Base-by-base conservation (phyloP, 2,113 vertebrate genomes). In the Mobula hypostoma region DNA sequence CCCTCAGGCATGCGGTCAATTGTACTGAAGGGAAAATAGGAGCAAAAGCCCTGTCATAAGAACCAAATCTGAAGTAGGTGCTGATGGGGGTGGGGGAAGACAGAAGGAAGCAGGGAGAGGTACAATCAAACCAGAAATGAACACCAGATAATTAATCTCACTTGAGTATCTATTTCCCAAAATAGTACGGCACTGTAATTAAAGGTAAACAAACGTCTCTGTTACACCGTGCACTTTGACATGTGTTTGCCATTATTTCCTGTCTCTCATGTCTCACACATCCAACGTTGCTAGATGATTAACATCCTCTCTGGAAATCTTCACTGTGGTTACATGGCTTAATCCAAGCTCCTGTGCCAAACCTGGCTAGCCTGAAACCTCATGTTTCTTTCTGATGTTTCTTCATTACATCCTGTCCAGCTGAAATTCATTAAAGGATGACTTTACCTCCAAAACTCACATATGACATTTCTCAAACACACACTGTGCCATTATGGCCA, bases 191-290 rank as follows among this genome's bases (percentile, higher is more conserved):
- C 61, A 95, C 94, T 95, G 92, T 96, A 96, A 96, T 94, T 94
- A 95, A 97, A 97, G 96, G 96, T 97, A 98, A 97, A 97, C 96
- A 96, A 96, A 95, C 74, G 91, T 93, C 91, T 93, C 91, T 1
- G 91, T 93, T 93, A 93, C 91, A 68, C 94, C 95, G 95, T 96
- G 94, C 96, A 96, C 95, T 95, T 95, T 96, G 96, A 97, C 96
- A 97, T 97, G 96, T 97, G 96, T 96, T 98, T 97, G 96, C 96
- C 96, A 97, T 97, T 97, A 95, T 94, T 96, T 96, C 95, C 95
- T 0, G 14, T 87, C 96, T 94, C 95, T 96, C 94, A 63, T 96
- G 96, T 97, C 96, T 95, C 95, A 96, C 95, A 94, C 95, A 96
- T 97, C 96, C 95, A 94, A 96, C 95, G 40, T 96, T 95, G 95